Evolutionary conservation across 2,797 vertebrate genomes (phyloP).

Genomic region (Leptoclinus maculatus): DNA sequence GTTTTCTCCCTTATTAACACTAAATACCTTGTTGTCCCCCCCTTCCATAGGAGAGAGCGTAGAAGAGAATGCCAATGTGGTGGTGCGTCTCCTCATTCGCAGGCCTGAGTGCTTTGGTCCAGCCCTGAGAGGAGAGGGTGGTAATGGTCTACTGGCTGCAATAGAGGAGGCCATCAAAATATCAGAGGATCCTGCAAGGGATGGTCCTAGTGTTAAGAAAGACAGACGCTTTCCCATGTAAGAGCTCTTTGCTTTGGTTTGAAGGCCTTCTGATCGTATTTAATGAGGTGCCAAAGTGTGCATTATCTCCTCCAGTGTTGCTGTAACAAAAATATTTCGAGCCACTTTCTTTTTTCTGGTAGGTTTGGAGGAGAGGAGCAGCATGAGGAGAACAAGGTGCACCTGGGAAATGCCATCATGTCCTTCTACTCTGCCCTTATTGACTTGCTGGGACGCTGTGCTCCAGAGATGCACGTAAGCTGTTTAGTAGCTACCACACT

Average conservation of each 20-base stretch:
- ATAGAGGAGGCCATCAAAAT: slow-evolving; percentile 96
- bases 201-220: slow-evolving; percentile 92
- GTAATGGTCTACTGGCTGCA: slow-evolving; percentile 92
- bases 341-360: slow-evolving; percentile 2
- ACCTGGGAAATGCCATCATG: slow-evolving; percentile 95
- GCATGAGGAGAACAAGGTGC: slow-evolving; percentile 93
- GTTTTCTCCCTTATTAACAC: not conserved
- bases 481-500: not conserved
- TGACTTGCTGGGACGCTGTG: slow-evolving; percentile 94
- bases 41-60: slow-evolving; percentile 90
- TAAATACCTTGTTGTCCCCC: not conserved
- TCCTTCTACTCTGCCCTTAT: slow-evolving; percentile 96
- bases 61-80: slow-evolving; percentile 96
- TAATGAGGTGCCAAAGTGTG: not conserved
- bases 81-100: slow-evolving; percentile 93
- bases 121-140: slow-evolving; percentile 93
- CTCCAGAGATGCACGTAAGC: slow-evolving; percentile 96
- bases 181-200: slow-evolving; percentile 94
- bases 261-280: not conserved
- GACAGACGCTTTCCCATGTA: slow-evolving; percentile 93
- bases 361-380: slow-evolving; percentile 92
- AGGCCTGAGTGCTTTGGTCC: slow-evolving; percentile 96
- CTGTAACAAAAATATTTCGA: slow-evolving; percentile 4
- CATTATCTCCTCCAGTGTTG: not conserved
- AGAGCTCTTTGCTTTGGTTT: slow-evolving; percentile 19